Base-by-base conservation (phyloP, 2,113 vertebrate species). In the Choloepus hoffmanni region DNA sequence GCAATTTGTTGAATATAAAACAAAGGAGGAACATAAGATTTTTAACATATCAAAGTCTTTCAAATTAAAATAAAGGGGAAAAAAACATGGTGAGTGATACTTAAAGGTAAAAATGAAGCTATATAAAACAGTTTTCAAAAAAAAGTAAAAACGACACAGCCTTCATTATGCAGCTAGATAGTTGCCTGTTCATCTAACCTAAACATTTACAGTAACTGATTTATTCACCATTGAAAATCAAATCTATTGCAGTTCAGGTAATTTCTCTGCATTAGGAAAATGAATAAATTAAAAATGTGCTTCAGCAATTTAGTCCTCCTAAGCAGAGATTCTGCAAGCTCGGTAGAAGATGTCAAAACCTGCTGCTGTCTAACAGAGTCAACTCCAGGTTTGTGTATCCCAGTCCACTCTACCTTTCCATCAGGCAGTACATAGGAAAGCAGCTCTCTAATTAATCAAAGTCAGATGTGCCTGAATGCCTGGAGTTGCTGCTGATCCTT, bases 401-500 rank as follows among this genome's bases (percentile, higher is more conserved):
- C 23, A 0, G 98, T 98, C 98, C 98, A 98, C 97, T 99, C 98
- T 98, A 98, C 99, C 99, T 99, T 98, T 99, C 99, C 99, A 99
- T 99, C 99, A 99, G 99, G 98, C 98, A 97, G 98, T 98, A 98
- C 98, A 98, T 98, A 98, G 98, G 99, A 98, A 98, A 98, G 98
- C 98, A 98, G 98, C 98, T 98, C 98, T 98, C 99, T 99, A 99
- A 99, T 99, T 99, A 99, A 99, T 99, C 99, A 99, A 99, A 99
- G 99, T 99, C 99, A 99, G 99, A 99, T 99, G 99, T 99, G 99
- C 99, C 98, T 99, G 99, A 99, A 99, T 96, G 99, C 99, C 99
- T 99, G 98, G 99, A 99, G 99, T 99, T 99, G 99, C 98, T 99
- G 99, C 99, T 99, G 99, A 99, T 99, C 98, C 99, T 99, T 98